These are phyloP conservation scores for Siniperca chuatsi DNA, from an alignment of 2,113 vertebrate genomes.

Conservation along the genomic window DNA sequence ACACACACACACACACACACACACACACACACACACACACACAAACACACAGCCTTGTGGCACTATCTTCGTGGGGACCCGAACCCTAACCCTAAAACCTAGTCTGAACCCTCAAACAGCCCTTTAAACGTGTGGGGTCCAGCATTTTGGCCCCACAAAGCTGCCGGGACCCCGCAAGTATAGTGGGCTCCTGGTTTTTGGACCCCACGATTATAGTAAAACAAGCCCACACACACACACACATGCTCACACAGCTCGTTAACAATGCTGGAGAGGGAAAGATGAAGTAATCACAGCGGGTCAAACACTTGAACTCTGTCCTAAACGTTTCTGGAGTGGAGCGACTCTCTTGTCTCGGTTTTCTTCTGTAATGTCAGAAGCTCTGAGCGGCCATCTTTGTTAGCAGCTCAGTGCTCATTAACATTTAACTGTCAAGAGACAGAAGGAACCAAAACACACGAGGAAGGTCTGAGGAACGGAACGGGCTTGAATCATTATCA, in stretches of 20 bases:
- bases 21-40: neutral
- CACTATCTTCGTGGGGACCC: too few relatives aligned
- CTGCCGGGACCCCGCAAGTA: too few relatives aligned
- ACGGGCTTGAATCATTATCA: neutral
- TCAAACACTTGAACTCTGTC: conserved; percentile 15
- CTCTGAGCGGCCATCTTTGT: neutral
- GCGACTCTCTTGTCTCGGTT: neutral
- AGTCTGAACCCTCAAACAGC: too few relatives aligned
- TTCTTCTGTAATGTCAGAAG: neutral
- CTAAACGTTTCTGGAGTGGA: neutral
- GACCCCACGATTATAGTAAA: too few relatives aligned
- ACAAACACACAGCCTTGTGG: too few relatives aligned
- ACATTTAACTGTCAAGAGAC: neutral
- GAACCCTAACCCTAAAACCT: too few relatives aligned
- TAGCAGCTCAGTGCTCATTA: neutral
- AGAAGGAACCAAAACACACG: neutral
- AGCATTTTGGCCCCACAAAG: too few relatives aligned
- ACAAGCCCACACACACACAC: too few relatives aligned
- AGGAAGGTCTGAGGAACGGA: neutral
- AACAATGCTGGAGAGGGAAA: neutral
- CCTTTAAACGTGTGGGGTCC: too few relatives aligned
- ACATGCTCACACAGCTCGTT: neutral
- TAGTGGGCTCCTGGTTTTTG: too few relatives aligned
- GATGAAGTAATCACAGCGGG: neutral
- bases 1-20: conserved; percentile 25